These are phyloP conservation scores for Cyclophora albipunctata DNA, from an alignment of 2,888 invertebrate genomes.

Conservation along the genomic window DNA sequence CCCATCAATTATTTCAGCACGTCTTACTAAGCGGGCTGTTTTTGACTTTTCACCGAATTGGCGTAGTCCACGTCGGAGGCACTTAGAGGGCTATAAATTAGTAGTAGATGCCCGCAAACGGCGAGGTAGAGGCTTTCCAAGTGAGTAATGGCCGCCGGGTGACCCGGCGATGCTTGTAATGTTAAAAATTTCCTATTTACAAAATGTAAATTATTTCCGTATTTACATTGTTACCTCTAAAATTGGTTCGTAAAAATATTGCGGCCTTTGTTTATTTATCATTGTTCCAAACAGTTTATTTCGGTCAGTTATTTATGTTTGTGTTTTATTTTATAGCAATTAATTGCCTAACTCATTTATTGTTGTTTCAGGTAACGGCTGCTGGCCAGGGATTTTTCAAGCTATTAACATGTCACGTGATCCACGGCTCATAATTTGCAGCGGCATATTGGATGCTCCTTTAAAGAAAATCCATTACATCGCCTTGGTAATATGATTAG, in stretches of 20 bases:
- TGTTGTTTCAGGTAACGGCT: background rate
- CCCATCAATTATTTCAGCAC: background rate
- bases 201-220: constrained; percentile 15
- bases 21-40: constrained; percentile 27
- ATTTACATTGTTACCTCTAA: constrained; percentile 8
- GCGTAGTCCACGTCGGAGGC: constrained; percentile 47
- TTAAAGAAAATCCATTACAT: background rate
- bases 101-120: constrained; percentile 62
- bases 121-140: constrained; percentile 59
- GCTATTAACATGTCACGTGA: too few species aligned
- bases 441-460: too few species aligned
- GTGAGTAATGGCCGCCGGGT: constrained; percentile 62
- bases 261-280: background rate
- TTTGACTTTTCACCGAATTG: constrained; percentile 53
- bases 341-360: background rate
- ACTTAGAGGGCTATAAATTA: constrained; percentile 71
- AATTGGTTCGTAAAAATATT: background rate
- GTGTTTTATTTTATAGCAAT: background rate
- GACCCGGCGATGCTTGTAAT: constrained; percentile 43
- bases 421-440: too few species aligned
- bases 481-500: background rate
- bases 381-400: background rate
- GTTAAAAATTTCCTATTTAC: constrained; percentile 38
- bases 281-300: too few species aligned
- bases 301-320: background rate